Base-by-base conservation (phyloP, 2,797 vertebrate species). In the Xyrichtys novacula region DNA sequence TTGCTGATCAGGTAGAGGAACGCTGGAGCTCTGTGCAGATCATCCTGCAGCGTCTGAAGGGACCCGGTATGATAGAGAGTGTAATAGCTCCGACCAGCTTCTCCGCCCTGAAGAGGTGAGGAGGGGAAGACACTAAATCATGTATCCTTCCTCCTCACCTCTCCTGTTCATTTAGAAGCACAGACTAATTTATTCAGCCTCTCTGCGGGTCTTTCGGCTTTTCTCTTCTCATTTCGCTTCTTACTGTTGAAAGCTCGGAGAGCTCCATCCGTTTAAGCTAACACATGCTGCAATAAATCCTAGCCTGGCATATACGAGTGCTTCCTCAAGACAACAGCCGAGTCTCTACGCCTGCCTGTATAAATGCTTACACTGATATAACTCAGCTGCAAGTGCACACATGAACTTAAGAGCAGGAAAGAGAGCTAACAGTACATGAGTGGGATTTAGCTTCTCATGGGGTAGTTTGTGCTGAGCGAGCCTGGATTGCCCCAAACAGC, bases 111-210 rank as follows among this genome's bases (percentile, higher is more conserved):
- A 62, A 81, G 75, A 85, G 57, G 47, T 64, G 55, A 69, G 58
- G 48, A 29, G 43, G 47, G 76, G 54, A 46, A 53, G 57, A 72
- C 80, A 71, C 67, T 87, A 87, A 84, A 90, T 90, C 80, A 86
- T 80, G 66, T 60, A 59, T 74, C 64, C 71, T 75, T 80, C 71
- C 55, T 72, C 57, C 59, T 79, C 26, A 22, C 60, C 52, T 62
- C 48, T 19, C 32, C 31, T 19, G 42, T 58, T 89, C 78, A 78
- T 87, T 85, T 85, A 71, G 67, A 76, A 62, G 63, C 68, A 47
- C 49, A 44, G 73, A 76, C 78, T 83, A 81, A 88, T 92, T 89
- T 71, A 78, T 78, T 83, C 59, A 44, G 75, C 48, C 67, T 79
- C 80, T 84, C 80, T 62, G 50, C 47, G 72, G 80, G 78, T 82